Evolutionary conservation across 2,113 vertebrate genomes (phyloP), one percentile per base, ranked within the genome.

Genomic region (Phaethon lepturus): DNA sequence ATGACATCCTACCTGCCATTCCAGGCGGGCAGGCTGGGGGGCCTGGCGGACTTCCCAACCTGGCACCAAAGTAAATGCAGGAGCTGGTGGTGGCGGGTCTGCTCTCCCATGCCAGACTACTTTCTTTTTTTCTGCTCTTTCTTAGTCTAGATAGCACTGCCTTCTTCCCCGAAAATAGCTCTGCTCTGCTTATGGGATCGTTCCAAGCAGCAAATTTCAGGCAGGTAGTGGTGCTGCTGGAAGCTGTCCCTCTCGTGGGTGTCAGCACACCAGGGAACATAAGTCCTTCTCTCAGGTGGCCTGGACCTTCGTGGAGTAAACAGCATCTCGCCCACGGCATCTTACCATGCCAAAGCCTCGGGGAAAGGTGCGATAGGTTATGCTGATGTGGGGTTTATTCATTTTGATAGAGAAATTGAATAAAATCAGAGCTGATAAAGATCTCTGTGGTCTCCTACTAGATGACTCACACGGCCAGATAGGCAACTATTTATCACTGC

Each of bases 121-220:
- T 56, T 35, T 9, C 6, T 23, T 72, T 42, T 45, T 78, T 69
- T 7, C 45, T 73, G 16, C 19, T 55, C 11, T 58, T 25, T 55
- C 11, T 58, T 25, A 14, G 5, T 31, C 45, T 50, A 45, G n/a
- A 73, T 62, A 90, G 24, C 14, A 40, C 15, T 38, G 22, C 26
- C 44, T 80, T 66, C 6, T 56, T 40, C 29, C 55, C 60, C 45
- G 42, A 26, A 68, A 50, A 58, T 3, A 40, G 11, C 17, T 72
- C 26, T 76, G 25, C 35, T 92, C 49, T 74, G 11, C 72, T 64
- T 10, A 38, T 0, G 0, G 50, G 12, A 25, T 53, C 24, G n/a
- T 26, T 42, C 35, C 45, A 56, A 64, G 35, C 17, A 62, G 31
- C 13, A 44, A 8, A 33, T 44, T 76, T 38, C 35, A 58, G 66